A percentile compares a stretch with the other conserved stretches of the same genome.
Conservation (phyloP, 2,888 invertebrate species). For the Epinotia brunnichana region DNA sequence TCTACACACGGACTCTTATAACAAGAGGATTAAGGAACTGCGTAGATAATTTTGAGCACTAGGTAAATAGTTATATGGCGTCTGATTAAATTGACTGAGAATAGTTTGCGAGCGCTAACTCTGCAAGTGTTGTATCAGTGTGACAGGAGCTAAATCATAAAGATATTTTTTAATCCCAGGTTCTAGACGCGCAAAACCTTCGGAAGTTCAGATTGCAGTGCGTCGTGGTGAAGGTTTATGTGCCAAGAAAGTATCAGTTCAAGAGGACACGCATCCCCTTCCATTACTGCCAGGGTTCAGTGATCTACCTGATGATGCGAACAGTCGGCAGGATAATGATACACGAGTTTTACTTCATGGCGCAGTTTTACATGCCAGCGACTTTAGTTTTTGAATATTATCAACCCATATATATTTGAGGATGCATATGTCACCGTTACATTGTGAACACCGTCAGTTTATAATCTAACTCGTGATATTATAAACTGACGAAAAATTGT, state of each 20-base stretch:
- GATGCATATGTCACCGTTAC: too few species aligned
- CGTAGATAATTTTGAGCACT: too few species aligned
- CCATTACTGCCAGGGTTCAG: conserved; percentile 68
- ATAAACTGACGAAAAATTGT: too few species aligned
- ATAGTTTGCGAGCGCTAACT: too few species aligned
- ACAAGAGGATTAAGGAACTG: too few species aligned
- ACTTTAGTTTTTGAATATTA: conserved; percentile 63
- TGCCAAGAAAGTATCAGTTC: conserved; percentile 56
- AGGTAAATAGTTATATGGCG: too few species aligned
- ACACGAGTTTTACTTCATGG: conserved; percentile 64
- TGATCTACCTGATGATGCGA: conserved; percentile 54
- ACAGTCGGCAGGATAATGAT: conserved; percentile 59
- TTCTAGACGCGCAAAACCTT: conserved; percentile 56
- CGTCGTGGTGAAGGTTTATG: conserved; percentile 60
- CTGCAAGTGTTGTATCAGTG: too few species aligned
- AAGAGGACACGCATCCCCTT: conserved; percentile 60
- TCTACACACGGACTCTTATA: too few species aligned
- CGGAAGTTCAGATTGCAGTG: conserved; percentile 58
- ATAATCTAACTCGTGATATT: too few species aligned
- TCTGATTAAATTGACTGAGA: too few species aligned
- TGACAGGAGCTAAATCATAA: too few species aligned
- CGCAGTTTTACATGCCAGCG: conserved; percentile 54
- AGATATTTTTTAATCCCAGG: conserved; percentile 53
- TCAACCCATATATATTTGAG: conserved; percentile 54
- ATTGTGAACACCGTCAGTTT: too few species aligned